These are phyloP conservation scores for Rhysida immarginata DNA, from an alignment of 1,140 invertebrate genomes.

Conservation along the genomic window DNA sequence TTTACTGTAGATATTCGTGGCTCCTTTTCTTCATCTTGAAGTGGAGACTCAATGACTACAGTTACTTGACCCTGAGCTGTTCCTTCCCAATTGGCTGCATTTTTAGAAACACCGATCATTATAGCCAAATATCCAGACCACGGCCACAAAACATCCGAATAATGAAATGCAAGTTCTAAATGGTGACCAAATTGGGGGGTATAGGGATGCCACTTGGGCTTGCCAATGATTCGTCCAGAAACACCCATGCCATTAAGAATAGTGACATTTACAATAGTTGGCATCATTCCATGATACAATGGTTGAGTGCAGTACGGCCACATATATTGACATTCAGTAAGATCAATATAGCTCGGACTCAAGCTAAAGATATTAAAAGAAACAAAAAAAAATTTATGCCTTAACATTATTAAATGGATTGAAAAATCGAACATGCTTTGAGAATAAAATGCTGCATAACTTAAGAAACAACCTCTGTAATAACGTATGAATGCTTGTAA, in stretches of 20 bases:
- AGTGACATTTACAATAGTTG: conserved; percentile 81
- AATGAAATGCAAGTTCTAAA: conserved; percentile 50
- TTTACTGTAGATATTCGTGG: conserved; percentile 52
- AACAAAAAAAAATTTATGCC: neutral
- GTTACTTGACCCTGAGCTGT: conserved; percentile 67
- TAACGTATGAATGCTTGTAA: no score
- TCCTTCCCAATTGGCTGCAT: conserved; percentile 57
- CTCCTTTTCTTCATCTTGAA: conserved; percentile 40
- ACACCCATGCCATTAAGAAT: conserved; percentile 79
- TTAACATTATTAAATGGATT: no score
- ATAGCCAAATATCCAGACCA: conserved; percentile 92
- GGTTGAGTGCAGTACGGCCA: conserved; percentile 96
- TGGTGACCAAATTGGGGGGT: conserved; percentile 50
- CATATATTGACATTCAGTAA: conserved; percentile 90
- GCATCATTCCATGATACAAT: conserved; percentile 69
- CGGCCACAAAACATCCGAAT: conserved; percentile 79
- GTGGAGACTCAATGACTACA: conserved; percentile 64
- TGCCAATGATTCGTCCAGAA: conserved; percentile 50
- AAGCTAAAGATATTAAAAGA: conserved; percentile 20
- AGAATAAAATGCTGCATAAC: no score
- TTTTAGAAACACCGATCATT: conserved; percentile 44
- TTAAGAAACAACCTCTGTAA: no score
- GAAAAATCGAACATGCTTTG: no score
- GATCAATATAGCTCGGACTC: conserved; percentile 62
- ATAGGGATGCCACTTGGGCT: conserved; percentile 78